A percentile compares a stretch with the other conserved stretches of the same genome.
Conservation (phyloP, 2,113 vertebrate genomes). For the Indicator maculatus region DNA sequence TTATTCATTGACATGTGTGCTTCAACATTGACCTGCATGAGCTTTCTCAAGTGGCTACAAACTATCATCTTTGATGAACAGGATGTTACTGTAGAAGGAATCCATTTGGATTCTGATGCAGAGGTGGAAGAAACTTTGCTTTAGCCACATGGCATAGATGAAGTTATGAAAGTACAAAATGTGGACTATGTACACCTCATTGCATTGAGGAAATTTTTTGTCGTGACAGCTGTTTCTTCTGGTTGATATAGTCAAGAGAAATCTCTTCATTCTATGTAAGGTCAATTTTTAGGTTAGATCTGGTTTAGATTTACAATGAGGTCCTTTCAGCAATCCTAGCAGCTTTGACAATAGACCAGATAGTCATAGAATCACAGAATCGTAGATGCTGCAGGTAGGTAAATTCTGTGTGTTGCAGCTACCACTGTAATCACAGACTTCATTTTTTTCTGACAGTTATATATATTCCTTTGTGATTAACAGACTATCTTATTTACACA, state of each 20-base stretch:
- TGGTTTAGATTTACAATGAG: not conserved
- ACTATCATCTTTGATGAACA: not conserved
- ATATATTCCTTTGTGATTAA: not conserved
- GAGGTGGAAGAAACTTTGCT: not conserved
- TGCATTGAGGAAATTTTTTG: not conserved
- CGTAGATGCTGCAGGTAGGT: not conserved
- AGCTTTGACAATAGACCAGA: not conserved
- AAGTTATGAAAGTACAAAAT: not conserved
- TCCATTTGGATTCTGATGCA: not conserved
- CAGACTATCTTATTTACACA: not conserved
- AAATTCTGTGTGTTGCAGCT: not conserved
- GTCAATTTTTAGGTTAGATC: accelerated
- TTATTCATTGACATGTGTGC: not conserved
- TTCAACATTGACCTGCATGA: not conserved
- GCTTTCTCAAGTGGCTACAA: not conserved
- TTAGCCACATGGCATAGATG: not conserved
- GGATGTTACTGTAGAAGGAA: not conserved
- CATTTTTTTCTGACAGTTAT: not conserved
- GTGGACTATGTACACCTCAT: not conserved
- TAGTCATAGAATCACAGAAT: not conserved
- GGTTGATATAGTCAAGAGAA: not conserved
- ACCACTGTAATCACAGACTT: not conserved
- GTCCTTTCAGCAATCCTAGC: not conserved
- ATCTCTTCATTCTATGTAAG: not conserved
- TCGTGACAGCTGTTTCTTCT: not conserved